phyloP scores from a whole-genome alignment of 2,797 vertebrate genomes.

The Enteromius anoplus region DNA sequence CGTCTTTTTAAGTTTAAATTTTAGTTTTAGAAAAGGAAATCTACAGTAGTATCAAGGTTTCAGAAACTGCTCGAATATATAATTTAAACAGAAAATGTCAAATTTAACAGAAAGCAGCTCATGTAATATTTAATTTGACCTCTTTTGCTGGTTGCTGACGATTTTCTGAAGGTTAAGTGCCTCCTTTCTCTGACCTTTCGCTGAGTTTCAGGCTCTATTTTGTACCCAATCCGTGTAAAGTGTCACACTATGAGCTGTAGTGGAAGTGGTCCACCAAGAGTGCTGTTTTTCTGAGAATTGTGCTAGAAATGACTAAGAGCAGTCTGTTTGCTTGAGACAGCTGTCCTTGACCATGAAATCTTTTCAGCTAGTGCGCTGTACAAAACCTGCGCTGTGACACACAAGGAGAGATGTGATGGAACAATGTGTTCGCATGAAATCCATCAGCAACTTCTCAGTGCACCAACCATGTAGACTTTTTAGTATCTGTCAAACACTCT shows the following conservation, averaged over 20 bases:
- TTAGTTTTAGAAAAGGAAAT: not conserved
- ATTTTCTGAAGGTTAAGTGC: constrained; percentile 14
- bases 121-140: constrained; percentile 13
- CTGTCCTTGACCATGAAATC: constrained; percentile 27
- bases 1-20: not conserved
- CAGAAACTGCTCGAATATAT: not conserved
- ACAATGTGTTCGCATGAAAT: constrained; percentile 8
- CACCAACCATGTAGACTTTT: constrained; percentile 23
- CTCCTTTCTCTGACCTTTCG: not conserved
- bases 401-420: constrained; percentile 41
- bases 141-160: not conserved
- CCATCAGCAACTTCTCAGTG: constrained; percentile 24
- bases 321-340: constrained; percentile 23
- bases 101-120: not conserved
- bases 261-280: not conserved
- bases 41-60: not conserved
- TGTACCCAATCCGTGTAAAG: not conserved
- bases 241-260: constrained; percentile 4
- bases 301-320: not conserved
- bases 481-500: constrained; percentile 32
- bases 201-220: not conserved
- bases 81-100: not conserved
- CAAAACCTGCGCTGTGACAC: constrained; percentile 23
- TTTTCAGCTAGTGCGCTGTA: constrained; percentile 27
- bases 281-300: constrained; percentile 15